Evolutionary conservation across 2,888 invertebrate genomes (phyloP).

Genomic region (Endotricha flammealis): DNA sequence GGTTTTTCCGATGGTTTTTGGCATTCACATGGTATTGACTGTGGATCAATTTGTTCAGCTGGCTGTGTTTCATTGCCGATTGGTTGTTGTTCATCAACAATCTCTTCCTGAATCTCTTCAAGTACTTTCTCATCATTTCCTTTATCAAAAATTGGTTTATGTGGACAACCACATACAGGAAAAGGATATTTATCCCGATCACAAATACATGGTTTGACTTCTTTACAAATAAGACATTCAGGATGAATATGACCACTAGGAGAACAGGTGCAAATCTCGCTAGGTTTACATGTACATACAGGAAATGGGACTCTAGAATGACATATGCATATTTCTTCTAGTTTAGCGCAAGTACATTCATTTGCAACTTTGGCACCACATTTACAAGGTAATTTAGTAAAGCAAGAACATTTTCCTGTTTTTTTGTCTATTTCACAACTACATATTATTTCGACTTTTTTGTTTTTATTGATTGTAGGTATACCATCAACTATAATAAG

Average conservation of each 20-base stretch:
- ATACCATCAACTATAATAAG: slow-evolving; percentile 52
- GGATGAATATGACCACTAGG: slow-evolving; percentile 42
- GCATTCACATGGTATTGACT: slow-evolving; percentile 53
- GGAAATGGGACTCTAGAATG: slow-evolving; percentile 35
- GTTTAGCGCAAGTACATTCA: slow-evolving; percentile 48
- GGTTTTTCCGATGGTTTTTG: slow-evolving; percentile 38
- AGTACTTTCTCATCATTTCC: slow-evolving; percentile 20
- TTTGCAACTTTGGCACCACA: slow-evolving; percentile 49
- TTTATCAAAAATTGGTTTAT: slow-evolving; percentile 32
- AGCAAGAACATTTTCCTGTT: slow-evolving; percentile 48
- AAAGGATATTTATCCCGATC: slow-evolving; percentile 42
- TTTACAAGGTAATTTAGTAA: slow-evolving; percentile 45
- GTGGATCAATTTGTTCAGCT: no score
- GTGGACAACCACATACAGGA: slow-evolving; percentile 24
- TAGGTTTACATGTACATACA: slow-evolving; percentile 45
- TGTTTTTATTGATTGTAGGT: slow-evolving; percentile 48
- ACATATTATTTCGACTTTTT: slow-evolving; percentile 33
- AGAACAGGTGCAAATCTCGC: slow-evolving; percentile 48
- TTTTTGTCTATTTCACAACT: slow-evolving; percentile 41
- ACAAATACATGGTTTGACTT: slow-evolving; percentile 60
- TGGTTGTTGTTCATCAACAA: no score
- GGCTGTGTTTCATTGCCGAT: no score
- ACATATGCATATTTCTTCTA: slow-evolving; percentile 53
- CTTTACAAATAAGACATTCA: slow-evolving; percentile 42
- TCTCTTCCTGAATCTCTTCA: no score